Conservation (phyloP, 2,888 invertebrate genomes). For the Drosophila yooni region DNA sequence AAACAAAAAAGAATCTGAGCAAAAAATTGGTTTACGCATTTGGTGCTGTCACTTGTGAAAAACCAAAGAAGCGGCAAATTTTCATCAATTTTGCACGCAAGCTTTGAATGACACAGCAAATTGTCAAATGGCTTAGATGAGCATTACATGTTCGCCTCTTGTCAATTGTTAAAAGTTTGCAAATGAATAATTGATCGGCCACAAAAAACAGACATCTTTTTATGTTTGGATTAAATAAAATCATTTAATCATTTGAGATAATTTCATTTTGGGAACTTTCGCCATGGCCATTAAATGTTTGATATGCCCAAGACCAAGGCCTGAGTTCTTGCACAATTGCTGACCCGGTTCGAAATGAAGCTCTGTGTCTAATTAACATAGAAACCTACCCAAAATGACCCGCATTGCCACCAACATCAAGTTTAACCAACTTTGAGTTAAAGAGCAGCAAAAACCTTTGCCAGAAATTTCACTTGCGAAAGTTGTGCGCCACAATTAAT, state of each 20-base stretch:
- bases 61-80: slow-evolving; percentile 53
- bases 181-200: slow-evolving; percentile 10
- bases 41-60: slow-evolving; percentile 56
- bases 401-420: slow-evolving; percentile 15
- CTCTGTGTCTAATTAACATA: slow-evolving; percentile 51
- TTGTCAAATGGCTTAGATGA: slow-evolving; percentile 27
- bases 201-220: background rate
- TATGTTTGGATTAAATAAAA: background rate
- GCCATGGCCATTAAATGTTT: slow-evolving; percentile 1
- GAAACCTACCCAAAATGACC: slow-evolving; percentile 33
- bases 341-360: slow-evolving; percentile 8
- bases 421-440: slow-evolving; percentile 15
- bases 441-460: slow-evolving; percentile 36
- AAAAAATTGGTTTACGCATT: slow-evolving; percentile 51
- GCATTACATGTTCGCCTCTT: slow-evolving; percentile 26
- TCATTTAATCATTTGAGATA: background rate
- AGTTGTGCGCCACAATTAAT: slow-evolving; percentile 58
- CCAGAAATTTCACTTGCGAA: slow-evolving; percentile 74
- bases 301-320: background rate
- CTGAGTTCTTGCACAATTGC: slow-evolving; percentile 11
- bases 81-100: slow-evolving; percentile 39
- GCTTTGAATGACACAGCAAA: slow-evolving; percentile 39
- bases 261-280: background rate
- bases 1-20: slow-evolving; percentile 21
- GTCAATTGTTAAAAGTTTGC: slow-evolving; percentile 25